Percentiles rank a stretch among this genome's conserved stretches.
These are phyloP conservation scores for Noctua janthina DNA, from an alignment of 2,888 invertebrate genomes.

Conservation along the genomic window DNA sequence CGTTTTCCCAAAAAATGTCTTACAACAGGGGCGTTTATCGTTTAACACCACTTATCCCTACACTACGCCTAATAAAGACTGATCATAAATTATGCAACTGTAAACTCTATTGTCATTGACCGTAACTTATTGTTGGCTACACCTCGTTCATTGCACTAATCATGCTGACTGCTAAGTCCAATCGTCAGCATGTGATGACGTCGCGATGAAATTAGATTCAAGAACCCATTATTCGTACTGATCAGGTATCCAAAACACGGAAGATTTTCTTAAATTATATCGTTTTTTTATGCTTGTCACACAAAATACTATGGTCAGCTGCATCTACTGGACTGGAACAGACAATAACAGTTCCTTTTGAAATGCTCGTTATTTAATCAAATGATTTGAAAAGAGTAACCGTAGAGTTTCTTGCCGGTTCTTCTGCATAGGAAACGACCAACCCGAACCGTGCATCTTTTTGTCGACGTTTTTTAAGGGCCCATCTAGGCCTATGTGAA, in stretches of 20 bases:
- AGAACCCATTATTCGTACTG: neutral
- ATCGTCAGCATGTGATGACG: slow-evolving; percentile 19
- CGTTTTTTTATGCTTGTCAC: neutral
- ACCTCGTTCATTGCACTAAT: slow-evolving; percentile 57
- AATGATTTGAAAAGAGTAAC: too few relatives aligned
- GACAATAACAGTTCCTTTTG: neutral
- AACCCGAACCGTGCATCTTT: too few relatives aligned
- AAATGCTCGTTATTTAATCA: neutral
- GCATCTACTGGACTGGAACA: neutral
- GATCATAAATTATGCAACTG: slow-evolving; percentile 58
- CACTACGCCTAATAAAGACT: slow-evolving; percentile 54
- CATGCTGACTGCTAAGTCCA: slow-evolving; percentile 29
- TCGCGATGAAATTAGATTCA: slow-evolving; percentile 21
- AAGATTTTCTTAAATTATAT: neutral
- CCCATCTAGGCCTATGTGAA: too few relatives aligned
- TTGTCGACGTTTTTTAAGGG: too few relatives aligned
- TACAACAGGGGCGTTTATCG: slow-evolving; percentile 25
- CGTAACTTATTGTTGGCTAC: slow-evolving; percentile 52
- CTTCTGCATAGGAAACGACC: too few relatives aligned
- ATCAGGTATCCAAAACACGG: neutral
- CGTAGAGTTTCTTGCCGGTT: too few relatives aligned
- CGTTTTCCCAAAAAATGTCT: slow-evolving; percentile 8
- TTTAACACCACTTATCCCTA: slow-evolving; percentile 46
- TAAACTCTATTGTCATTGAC: slow-evolving; percentile 59
- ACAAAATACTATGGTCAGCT: neutral